These are phyloP conservation scores for Cremastinae sp. DNA, from an alignment of 2,888 invertebrate species.

Conservation along the genomic window DNA sequence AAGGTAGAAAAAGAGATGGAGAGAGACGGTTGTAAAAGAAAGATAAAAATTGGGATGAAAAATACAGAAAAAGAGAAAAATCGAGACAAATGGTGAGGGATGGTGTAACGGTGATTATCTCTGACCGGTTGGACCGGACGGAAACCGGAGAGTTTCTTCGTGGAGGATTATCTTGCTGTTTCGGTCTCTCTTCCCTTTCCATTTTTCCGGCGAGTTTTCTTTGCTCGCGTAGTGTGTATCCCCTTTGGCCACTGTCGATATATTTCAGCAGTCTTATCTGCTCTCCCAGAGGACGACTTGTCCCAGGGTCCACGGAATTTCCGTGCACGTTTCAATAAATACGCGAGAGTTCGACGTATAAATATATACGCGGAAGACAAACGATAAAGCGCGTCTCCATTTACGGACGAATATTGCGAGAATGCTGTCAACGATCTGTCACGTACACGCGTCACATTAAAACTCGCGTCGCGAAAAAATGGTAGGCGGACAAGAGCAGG, in stretches of 20 bases:
- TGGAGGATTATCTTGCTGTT: constrained; percentile 74
- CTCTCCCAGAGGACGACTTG: constrained; percentile 72
- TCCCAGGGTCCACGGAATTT: constrained; percentile 64
- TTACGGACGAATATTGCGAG: constrained; percentile 17
- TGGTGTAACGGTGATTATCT: constrained; percentile 76
- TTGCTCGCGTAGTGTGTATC: constrained; percentile 62
- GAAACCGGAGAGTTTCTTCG: constrained; percentile 71
- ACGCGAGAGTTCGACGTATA: constrained; percentile 53
- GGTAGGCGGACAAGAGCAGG: no score
- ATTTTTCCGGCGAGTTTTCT: constrained; percentile 8
- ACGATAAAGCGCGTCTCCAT: background rate
- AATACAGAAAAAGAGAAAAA: background rate
- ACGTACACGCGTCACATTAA: constrained; percentile 1
- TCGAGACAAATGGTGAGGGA: constrained; percentile 11
- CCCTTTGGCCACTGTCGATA: constrained; percentile 76
- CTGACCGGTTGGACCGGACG: constrained; percentile 74
- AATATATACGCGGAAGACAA: constrained; percentile 17
- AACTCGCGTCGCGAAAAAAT: no score
- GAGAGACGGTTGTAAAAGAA: background rate
- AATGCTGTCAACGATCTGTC: constrained; percentile 6
- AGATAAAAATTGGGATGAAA: background rate
- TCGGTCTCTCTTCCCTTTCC: constrained; percentile 56
- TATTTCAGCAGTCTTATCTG: constrained; percentile 77
- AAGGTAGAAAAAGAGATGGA: background rate
- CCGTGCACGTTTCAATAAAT: constrained; percentile 63